Evolutionary conservation across 1,140 invertebrate genomes (phyloP).

Genomic region (Drosophila fuyamai): DNA sequence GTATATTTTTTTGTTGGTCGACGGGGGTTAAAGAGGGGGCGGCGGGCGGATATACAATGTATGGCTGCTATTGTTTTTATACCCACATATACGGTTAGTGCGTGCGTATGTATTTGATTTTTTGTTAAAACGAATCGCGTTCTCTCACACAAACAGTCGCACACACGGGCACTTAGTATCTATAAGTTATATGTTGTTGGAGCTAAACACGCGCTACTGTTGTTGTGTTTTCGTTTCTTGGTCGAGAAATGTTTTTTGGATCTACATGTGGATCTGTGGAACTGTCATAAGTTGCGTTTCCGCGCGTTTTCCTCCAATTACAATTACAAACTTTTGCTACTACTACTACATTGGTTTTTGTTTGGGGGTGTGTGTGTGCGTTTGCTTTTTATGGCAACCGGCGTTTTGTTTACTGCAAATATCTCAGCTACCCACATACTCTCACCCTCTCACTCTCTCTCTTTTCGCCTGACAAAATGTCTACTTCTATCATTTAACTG

Average conservation of each 20-base stretch:
- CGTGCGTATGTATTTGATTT: conserved; percentile 25
- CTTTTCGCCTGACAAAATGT: conserved; percentile 9
- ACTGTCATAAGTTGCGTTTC: conserved; percentile 70
- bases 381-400: conserved; percentile 45
- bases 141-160: conserved; percentile 24
- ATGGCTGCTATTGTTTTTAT: conserved; percentile 58
- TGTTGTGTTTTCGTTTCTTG: conserved; percentile 26
- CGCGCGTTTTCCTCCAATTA: conserved; percentile 44
- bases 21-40: conserved; percentile 4
- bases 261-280: conserved; percentile 13
- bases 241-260: conserved; percentile 9
- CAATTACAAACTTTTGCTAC: background rate
- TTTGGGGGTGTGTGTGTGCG: conserved; percentile 4
- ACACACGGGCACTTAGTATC: conserved; percentile 61
- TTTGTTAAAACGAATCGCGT: conserved; percentile 29
- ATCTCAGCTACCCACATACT: conserved; percentile 16
- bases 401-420: conserved; percentile 62
- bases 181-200: conserved; percentile 67
- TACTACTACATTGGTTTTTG: conserved; percentile 8
- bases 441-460: background rate
- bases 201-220: conserved; percentile 61
- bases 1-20: conserved; percentile 15
- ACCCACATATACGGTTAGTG: conserved; percentile 23
- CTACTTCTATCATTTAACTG: conserved; percentile 18
- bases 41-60: conserved; percentile 41